These are phyloP conservation scores for Ischnura elegans DNA, from an alignment of 2,888 invertebrate species.

Conservation along the genomic window DNA sequence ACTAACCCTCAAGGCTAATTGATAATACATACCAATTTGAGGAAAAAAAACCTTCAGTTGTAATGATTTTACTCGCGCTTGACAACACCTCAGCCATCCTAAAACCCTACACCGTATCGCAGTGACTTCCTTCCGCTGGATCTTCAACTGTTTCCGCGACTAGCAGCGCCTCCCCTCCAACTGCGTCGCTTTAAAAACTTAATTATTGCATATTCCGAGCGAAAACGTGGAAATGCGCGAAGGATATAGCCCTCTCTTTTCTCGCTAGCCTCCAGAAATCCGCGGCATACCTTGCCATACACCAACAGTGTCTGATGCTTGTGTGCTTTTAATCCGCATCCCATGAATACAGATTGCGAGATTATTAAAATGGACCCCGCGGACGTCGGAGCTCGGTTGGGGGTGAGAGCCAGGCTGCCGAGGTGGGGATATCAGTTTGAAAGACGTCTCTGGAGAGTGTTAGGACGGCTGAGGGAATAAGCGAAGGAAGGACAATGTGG, in stretches of 20 bases:
- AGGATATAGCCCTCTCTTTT: background rate
- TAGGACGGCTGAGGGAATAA: background rate
- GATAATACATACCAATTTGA: background rate
- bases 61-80: background rate
- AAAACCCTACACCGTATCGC: background rate
- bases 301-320: conserved; percentile 6
- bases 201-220: conserved; percentile 66
- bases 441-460: background rate
- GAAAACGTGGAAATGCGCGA: conserved; percentile 37
- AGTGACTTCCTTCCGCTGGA: background rate
- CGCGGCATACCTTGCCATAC: background rate
- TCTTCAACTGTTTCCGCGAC: background rate
- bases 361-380: conserved; percentile 61
- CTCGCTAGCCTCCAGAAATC: background rate
- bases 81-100: background rate
- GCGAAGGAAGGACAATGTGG: background rate
- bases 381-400: background rate
- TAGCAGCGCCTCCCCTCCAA: background rate
- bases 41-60: background rate
- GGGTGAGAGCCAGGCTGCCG: background rate
- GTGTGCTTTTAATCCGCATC: conserved; percentile 65
- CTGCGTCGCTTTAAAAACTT: conserved; percentile 62
- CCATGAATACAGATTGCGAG: conserved; percentile 64
- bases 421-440: background rate
- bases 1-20: background rate